Evolutionary conservation across 2,113 vertebrate species (phyloP).

Genomic region (Salvelinus alpinus): DNA sequence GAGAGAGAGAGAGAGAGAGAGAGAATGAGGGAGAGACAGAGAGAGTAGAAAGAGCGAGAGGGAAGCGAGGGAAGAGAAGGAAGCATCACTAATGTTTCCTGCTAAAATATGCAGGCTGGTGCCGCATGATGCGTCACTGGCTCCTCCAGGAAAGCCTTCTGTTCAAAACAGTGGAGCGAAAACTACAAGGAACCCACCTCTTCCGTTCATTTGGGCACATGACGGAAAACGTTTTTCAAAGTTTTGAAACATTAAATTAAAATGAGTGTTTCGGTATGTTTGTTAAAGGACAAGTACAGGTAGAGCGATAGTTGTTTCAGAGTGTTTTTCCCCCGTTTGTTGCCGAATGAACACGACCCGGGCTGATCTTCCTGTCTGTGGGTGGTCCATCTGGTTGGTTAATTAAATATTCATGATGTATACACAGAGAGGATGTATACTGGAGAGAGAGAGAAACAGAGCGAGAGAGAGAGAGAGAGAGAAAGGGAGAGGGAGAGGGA

Average conservation of each 20-base stretch:
- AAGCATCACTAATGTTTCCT: conserved; percentile 70
- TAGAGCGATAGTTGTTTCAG: too few species aligned
- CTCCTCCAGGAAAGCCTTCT: conserved; percentile 34
- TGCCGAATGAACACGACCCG: conserved; percentile 1
- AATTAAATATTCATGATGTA: conserved; percentile 51
- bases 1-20: not conserved
- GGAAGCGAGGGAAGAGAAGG: conserved; percentile 52
- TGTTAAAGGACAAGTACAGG: too few species aligned
- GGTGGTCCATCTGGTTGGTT: conserved; percentile 35
- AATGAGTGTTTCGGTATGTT: too few species aligned
- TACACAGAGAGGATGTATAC: not conserved
- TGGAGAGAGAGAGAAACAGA: not conserved
- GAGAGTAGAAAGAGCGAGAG: not conserved
- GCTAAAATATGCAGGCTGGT: conserved; percentile 69
- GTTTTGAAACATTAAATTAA: too few species aligned
- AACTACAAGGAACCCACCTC: not conserved
- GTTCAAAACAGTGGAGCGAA: not conserved
- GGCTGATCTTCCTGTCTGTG: conserved; percentile 58
- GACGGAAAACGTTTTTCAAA: too few species aligned
- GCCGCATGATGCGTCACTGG: conserved; percentile 67
- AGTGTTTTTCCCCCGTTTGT: conserved; percentile 22
- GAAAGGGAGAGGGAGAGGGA: not conserved
- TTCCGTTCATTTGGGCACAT: not conserved
- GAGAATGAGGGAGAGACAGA: not conserved
- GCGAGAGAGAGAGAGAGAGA: not conserved